Base-by-base conservation (phyloP, 2,888 invertebrate genomes). In the Cremastinae sp. region DNA sequence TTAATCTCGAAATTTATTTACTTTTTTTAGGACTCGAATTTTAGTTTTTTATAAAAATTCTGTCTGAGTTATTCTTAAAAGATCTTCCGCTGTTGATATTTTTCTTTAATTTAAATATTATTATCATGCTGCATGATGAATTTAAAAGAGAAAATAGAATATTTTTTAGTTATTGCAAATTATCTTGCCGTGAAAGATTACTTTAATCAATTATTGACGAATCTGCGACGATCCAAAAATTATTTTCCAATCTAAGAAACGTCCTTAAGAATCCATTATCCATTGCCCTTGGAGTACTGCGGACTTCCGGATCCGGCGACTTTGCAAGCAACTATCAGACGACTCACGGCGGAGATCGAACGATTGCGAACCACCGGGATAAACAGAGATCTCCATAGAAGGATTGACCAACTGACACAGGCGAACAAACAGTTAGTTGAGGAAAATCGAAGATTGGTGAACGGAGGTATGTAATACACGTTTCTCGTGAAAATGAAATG, bases 231-330 rank as follows among this genome's bases (percentile, higher is more conserved):
- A 66, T 47, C 68, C 70, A 71, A 75, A 53, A 78, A 78, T 71
- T 68, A 74, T 66, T 79, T 79, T 71, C 59, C 49, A 78, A 80
- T 72, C 45, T 78, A 80, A 80, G 71, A 77, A 75, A 79, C 61
- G 74, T 75, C 70, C 80, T 81, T 81, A 84, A 86, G 91, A 84
- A 91, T 92, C 79, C 90, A 91, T 83, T 92, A 92, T 85, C 92
- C 92, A 16, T 84, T 92, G 72, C 91, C 92, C 7, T 79, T 92
- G 81, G 91, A 92, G 80, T 92, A 92, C 81, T 91, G 91, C 79
- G 92, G 92, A 20, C 90, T 90, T 34, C 92, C 92, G 12, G 91
- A 92, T 86, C 90, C 92, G 12, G 75, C 85, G 54, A 85, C 91
- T 74, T 85, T 92, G 49, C 92, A 92, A 87, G 87, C 89, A 0